These are phyloP conservation scores for Cathartes aura DNA, from an alignment of 2,113 vertebrate genomes.

Conservation along the genomic window DNA sequence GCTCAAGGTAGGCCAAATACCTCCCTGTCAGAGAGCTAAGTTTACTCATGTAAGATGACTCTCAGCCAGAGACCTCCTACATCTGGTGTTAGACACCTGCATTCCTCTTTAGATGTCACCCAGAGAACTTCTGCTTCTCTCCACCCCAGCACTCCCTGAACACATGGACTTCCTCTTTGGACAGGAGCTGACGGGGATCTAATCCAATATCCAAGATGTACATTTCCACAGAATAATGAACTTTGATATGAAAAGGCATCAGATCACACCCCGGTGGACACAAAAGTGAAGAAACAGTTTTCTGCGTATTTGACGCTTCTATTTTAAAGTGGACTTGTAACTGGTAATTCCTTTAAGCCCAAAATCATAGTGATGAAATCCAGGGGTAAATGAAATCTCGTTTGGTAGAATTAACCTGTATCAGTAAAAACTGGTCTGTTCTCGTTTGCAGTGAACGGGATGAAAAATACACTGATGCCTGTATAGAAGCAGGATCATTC, in stretches of 20 bases:
- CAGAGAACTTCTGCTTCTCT: not conserved
- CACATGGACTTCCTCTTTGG: not conserved
- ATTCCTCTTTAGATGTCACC: not conserved
- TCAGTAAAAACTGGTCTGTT: not conserved
- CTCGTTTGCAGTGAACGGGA: not conserved
- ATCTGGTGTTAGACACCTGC: not conserved
- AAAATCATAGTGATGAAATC: not conserved
- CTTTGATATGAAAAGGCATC: not conserved
- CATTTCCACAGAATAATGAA: not conserved
- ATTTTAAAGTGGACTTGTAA: not conserved
- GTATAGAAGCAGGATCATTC: not conserved
- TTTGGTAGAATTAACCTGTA: not conserved
- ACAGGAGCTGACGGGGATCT: not conserved
- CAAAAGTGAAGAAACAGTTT: not conserved
- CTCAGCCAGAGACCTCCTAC: not conserved
- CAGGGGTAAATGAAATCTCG: not conserved
- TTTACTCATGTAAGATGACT: not conserved
- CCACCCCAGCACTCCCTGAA: not conserved
- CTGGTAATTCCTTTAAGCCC: not conserved
- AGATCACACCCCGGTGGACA: not conserved
- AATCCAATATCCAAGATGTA: not conserved
- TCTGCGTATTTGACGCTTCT: not conserved
- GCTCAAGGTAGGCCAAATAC: not conserved
- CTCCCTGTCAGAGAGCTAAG: not conserved
- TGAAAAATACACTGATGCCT: not conserved